A percentile compares a stretch with the other conserved stretches of the same genome.
These are phyloP conservation scores for Catharus ustulatus DNA, from an alignment of 2,797 vertebrate species.

Conservation along the genomic window DNA sequence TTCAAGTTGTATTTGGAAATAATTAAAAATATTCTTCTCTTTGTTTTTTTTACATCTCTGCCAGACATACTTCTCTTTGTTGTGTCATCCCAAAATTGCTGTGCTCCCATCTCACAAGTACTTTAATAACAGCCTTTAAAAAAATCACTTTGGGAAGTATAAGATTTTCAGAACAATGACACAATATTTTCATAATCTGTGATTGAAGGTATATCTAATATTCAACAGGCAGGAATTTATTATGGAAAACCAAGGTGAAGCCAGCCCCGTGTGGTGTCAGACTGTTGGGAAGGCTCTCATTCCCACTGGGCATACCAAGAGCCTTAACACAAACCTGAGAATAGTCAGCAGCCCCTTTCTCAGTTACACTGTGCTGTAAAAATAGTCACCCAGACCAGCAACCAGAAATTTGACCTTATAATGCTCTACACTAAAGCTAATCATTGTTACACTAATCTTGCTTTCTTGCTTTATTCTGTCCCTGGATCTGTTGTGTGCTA, in stretches of 20 bases:
- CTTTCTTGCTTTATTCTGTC: neutral
- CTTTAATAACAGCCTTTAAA: neutral
- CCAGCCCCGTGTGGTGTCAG: neutral
- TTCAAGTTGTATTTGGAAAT: neutral
- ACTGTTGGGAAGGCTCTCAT: neutral
- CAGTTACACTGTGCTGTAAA: slow-evolving; percentile 57
- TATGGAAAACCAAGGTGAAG: neutral
- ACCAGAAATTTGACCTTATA: slow-evolving; percentile 51
- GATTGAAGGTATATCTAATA: neutral
- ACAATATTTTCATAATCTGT: neutral
- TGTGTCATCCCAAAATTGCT: neutral
- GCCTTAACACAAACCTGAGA: slow-evolving; percentile 40
- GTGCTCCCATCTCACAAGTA: neutral
- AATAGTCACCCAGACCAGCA: slow-evolving; percentile 41
- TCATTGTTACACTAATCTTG: neutral
- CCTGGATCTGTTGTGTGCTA: rapidly evolving
- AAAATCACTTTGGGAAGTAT: neutral
- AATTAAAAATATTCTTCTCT: neutral
- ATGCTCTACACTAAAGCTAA: neutral
- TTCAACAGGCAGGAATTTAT: neutral
- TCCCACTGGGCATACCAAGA: slow-evolving; percentile 38
- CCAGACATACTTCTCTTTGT: neutral
- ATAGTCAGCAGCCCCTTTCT: slow-evolving; percentile 51
- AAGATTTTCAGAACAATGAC: neutral
- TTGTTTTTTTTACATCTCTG: neutral